Evolutionary conservation across 2,113 vertebrate genomes (phyloP).

Genomic region (Forbesichthys agassizii): DNA sequence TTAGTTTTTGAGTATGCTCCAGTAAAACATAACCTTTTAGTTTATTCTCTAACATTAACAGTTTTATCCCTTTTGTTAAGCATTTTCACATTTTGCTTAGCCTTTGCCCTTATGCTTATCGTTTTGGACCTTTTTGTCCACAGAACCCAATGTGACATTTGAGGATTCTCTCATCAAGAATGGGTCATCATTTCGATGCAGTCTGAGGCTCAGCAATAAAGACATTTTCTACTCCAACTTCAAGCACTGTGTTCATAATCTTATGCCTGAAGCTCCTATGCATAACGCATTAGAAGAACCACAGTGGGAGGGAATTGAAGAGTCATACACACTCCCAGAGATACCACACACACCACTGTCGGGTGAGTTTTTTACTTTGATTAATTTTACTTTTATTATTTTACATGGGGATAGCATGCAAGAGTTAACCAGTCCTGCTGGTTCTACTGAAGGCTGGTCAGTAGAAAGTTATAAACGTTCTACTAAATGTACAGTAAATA

Average conservation of each 20-base stretch:
- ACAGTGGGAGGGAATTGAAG: conserved; percentile 29
- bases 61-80: too few relatives aligned
- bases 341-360: conserved; percentile 69
- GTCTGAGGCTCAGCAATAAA: conserved; percentile 45
- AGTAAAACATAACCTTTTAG: too few relatives aligned
- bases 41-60: too few relatives aligned
- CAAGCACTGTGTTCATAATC: neutral
- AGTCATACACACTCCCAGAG: conserved; percentile 64
- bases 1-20: too few relatives aligned
- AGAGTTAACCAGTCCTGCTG: too few relatives aligned
- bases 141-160: conserved; percentile 41
- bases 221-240: conserved; percentile 11
- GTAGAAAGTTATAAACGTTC: too few relatives aligned
- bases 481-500: too few relatives aligned
- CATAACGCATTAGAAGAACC: neutral
- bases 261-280: neutral
- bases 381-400: too few relatives aligned
- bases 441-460: too few relatives aligned
- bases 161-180: conserved; percentile 23
- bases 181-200: conserved; percentile 18
- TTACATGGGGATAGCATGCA: neutral
- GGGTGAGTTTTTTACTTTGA: conserved; percentile 47
- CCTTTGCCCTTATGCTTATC: too few relatives aligned
- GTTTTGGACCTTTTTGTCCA: neutral
- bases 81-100: too few relatives aligned